Evolutionary conservation across 1,140 invertebrate species (phyloP).

Genomic region (Scylla paramamosain): DNA sequence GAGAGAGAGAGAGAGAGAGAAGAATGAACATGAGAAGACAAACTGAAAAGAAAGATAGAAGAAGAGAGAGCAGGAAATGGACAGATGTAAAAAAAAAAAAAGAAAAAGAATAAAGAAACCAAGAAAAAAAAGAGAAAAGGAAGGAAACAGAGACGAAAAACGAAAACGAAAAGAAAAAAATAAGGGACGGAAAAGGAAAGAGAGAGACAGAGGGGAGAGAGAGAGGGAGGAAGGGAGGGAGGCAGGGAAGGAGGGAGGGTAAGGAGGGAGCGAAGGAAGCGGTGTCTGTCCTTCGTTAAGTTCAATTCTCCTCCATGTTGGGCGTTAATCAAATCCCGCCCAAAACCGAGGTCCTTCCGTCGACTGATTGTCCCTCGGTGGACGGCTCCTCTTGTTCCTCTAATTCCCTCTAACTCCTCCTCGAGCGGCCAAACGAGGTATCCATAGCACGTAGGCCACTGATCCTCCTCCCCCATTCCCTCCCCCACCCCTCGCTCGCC

Average conservation of each 20-base stretch:
- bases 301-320: conserved; percentile 46
- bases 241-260: background rate
- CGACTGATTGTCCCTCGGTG: conserved; percentile 30
- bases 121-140: too few species aligned
- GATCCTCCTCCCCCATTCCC: background rate
- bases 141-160: too few species aligned
- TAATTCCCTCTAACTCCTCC: conserved; percentile 49
- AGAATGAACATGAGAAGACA: background rate
- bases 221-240: background rate
- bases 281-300: conserved; percentile 56
- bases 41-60: background rate
- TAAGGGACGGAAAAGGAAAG: background rate
- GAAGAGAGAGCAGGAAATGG: background rate
- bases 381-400: conserved; percentile 9
- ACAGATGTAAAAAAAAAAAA: too few species aligned
- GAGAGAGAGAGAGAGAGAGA: too few species aligned
- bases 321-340: conserved; percentile 69
- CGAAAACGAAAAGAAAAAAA: too few species aligned
- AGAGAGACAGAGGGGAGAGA: background rate
- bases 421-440: conserved; percentile 21
- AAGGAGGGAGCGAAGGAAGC: too few species aligned
- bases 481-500: background rate
- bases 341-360: conserved; percentile 36
- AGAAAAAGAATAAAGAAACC: too few species aligned
- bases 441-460: background rate